Conservation (phyloP, 2,888 invertebrate species). For the Iphiclides podalirius region DNA sequence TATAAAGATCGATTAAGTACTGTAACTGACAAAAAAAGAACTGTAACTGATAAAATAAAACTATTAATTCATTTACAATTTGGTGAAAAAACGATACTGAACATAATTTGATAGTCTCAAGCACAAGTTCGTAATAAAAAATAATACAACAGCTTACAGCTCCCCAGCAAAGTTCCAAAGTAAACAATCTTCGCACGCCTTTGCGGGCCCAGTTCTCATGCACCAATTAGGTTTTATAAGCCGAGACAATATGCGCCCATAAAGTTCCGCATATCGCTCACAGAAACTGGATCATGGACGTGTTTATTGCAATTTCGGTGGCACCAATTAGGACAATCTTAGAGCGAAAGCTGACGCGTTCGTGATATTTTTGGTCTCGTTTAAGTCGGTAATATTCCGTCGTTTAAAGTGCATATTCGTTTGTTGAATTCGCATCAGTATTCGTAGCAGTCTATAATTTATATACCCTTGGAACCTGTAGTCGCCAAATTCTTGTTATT, state of each 20-base stretch:
- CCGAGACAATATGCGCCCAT: slow-evolving; percentile 18
- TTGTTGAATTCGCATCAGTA: background rate
- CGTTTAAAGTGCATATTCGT: background rate
- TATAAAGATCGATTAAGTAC: too few species aligned
- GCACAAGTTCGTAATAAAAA: too few species aligned
- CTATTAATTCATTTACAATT: too few species aligned
- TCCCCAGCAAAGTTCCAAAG: background rate
- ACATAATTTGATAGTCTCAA: too few species aligned
- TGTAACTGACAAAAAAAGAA: too few species aligned
- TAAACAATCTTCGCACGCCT: background rate
- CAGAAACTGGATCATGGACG: slow-evolving; percentile 21
- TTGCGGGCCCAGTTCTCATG: slow-evolving; percentile 23
- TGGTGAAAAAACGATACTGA: too few species aligned
- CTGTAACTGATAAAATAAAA: too few species aligned
- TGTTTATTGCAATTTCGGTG: slow-evolving; percentile 5
- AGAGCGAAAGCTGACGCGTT: slow-evolving; percentile 10
- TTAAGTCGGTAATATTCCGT: background rate
- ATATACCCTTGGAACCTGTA: background rate
- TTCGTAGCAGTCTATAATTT: background rate
- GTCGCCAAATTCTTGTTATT: too few species aligned
- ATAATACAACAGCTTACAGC: background rate
- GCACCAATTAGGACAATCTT: slow-evolving; percentile 24
- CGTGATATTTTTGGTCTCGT: background rate
- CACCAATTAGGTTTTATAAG: slow-evolving; percentile 24
- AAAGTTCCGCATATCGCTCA: slow-evolving; percentile 19